Conservation (phyloP, 1,140 invertebrate species). For the Bombyx mandarina region DNA sequence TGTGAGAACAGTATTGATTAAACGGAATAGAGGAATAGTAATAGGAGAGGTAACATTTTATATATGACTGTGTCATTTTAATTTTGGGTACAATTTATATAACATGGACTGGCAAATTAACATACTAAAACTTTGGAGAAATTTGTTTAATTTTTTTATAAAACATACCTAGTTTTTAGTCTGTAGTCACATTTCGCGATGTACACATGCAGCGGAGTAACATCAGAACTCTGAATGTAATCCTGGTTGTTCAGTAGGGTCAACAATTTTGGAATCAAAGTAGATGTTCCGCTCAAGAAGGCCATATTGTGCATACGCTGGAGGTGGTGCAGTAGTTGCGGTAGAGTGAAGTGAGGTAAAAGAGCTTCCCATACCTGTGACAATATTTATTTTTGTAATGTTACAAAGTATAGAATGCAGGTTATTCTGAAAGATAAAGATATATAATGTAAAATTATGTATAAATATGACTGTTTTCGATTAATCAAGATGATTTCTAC, state of each 20-base stretch:
- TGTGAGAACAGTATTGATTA: constrained; percentile 11
- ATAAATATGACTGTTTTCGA: no score
- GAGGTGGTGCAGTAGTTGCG: constrained; percentile 73
- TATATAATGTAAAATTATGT: no score
- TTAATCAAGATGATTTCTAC: no score
- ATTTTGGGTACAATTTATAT: not conserved
- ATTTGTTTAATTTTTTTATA: not conserved
- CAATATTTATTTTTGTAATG: no score
- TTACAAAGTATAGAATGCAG: no score
- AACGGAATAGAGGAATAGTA: not conserved
- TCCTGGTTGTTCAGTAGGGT: constrained; percentile 44
- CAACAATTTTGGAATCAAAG: constrained; percentile 42
- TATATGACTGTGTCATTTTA: not conserved
- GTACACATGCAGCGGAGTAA: constrained; percentile 50
- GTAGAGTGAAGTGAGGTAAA: constrained; percentile 72
- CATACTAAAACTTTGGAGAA: not conserved
- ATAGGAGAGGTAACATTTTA: not conserved
- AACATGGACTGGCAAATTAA: not conserved
- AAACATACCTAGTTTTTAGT: constrained; percentile 40
- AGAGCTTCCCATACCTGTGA: constrained; percentile 75
- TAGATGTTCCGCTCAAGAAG: constrained; percentile 65
- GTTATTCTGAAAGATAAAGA: no score
- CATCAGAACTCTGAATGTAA: constrained; percentile 44
- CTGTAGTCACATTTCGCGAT: constrained; percentile 52
- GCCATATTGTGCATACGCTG: constrained; percentile 76